A percentile compares a stretch with the other conserved stretches of the same genome.
These are phyloP conservation scores for Harpagoxenus sublaevis DNA, from an alignment of 2,888 invertebrate genomes.

Conservation along the genomic window DNA sequence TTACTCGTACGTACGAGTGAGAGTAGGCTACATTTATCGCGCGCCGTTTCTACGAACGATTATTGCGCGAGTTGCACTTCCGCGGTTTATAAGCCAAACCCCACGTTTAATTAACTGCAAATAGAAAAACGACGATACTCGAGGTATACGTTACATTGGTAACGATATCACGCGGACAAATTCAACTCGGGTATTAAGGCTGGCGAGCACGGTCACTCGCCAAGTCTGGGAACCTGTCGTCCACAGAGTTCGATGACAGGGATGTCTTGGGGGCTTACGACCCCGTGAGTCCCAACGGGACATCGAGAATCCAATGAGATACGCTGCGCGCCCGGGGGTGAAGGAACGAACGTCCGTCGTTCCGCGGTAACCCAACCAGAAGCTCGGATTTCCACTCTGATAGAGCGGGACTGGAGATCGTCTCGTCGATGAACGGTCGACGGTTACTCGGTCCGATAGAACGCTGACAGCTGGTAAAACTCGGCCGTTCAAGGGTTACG, in stretches of 20 bases:
- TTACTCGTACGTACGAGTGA: constrained; percentile 39
- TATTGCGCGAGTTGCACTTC: constrained; percentile 4
- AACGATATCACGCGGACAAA: not conserved
- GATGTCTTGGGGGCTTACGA: constrained; percentile 58
- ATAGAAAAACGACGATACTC: not conserved
- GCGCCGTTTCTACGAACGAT: constrained; percentile 24
- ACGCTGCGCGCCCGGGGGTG: constrained; percentile 27
- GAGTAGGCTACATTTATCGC: constrained; percentile 61
- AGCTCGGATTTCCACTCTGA: constrained; percentile 60
- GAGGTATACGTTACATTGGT: not conserved
- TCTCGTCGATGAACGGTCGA: constrained; percentile 60
- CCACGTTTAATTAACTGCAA: constrained; percentile 46
- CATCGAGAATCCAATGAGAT: constrained; percentile 60
- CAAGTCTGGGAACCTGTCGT: constrained; percentile 26
- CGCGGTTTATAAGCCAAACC: not conserved
- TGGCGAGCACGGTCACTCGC: not conserved
- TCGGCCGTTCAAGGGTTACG: constrained; percentile 75
- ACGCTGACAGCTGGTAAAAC: constrained; percentile 78
- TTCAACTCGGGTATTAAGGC: not conserved
- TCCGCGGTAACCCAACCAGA: constrained; percentile 59
- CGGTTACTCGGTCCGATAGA: constrained; percentile 71
- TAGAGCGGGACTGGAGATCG: constrained; percentile 61
- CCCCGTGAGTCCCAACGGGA: constrained; percentile 64
- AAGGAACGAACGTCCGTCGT: constrained; percentile 52
- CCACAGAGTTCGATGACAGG: constrained; percentile 65